phyloP scores from a whole-genome alignment of 2,113 vertebrate genomes.

The Otus sunia region DNA sequence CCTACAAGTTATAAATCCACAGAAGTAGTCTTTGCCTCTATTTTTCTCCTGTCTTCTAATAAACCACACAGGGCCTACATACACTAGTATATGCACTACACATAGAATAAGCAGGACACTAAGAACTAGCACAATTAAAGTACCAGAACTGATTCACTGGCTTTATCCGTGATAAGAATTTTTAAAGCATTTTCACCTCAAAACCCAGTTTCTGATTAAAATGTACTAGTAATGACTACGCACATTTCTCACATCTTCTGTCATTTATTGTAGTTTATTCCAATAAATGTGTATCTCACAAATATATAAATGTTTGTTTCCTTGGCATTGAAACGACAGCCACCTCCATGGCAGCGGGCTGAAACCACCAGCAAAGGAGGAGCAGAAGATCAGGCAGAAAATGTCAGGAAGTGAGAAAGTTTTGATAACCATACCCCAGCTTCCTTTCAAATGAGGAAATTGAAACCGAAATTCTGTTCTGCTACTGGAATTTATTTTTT shows the following conservation, averaged over 20 bases:
- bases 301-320: neutral
- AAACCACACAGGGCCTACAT: neutral
- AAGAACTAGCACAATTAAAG: neutral
- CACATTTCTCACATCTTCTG: neutral
- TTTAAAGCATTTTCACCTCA: neutral
- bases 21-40: neutral
- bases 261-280: neutral
- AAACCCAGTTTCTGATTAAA: neutral
- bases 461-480: neutral
- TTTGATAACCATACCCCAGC: neutral
- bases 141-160: neutral
- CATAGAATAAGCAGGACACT: neutral
- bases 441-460: constrained; percentile 17
- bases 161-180: neutral
- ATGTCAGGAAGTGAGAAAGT: neutral
- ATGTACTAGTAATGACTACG: neutral
- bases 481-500: neutral
- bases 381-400: neutral
- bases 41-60: neutral
- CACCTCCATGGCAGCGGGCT: neutral
- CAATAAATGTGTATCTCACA: neutral
- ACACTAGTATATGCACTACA: neutral
- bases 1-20: neutral
- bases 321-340: neutral
- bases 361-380: neutral